A percentile compares a stretch with the other conserved stretches of the same genome.
Conservation (phyloP, 1,140 invertebrate genomes). For the Microplitis mediator region DNA sequence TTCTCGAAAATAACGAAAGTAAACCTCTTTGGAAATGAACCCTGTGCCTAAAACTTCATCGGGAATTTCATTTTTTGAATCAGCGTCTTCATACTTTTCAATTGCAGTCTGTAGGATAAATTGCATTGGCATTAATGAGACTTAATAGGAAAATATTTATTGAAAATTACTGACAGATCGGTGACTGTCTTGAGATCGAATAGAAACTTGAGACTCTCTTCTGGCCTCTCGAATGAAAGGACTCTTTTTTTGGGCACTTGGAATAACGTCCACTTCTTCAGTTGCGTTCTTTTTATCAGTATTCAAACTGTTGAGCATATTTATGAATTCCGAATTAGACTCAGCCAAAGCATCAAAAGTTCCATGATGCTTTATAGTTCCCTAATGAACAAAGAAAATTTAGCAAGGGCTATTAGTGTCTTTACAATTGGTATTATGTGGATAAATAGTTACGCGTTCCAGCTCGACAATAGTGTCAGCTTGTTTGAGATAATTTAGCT, state of each 20-base stretch:
- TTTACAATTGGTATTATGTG: no score
- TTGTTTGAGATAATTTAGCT: slow-evolving; percentile 78
- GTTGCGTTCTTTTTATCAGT: slow-evolving; percentile 25
- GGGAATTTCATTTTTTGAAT: slow-evolving; percentile 14
- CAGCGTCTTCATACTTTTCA: slow-evolving; percentile 6
- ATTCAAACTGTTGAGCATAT: slow-evolving; percentile 38
- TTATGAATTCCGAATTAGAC: slow-evolving; percentile 64
- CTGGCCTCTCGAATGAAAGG: not conserved
- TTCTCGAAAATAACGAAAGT: slow-evolving; percentile 70
- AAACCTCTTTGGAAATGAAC: slow-evolving; percentile 63
- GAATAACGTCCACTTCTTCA: no score
- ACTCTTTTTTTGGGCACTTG: not conserved
- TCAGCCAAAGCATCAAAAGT: slow-evolving; percentile 63
- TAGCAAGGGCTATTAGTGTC: not conserved
- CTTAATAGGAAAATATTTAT: no score
- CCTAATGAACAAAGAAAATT: slow-evolving; percentile 51
- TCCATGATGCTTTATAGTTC: slow-evolving; percentile 65
- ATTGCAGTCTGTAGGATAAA: not conserved
- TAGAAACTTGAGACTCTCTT: slow-evolving; percentile 5
- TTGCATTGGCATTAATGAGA: no score
- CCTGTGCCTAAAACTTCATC: slow-evolving; percentile 59
- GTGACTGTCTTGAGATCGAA: slow-evolving; percentile 28
- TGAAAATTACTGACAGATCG: slow-evolving; percentile 13
- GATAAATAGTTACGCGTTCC: slow-evolving; percentile 66
- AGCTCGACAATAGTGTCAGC: slow-evolving; percentile 80